phyloP scores from a whole-genome alignment of 2,888 invertebrate genomes.

The Pharmacophagus antenor region DNA sequence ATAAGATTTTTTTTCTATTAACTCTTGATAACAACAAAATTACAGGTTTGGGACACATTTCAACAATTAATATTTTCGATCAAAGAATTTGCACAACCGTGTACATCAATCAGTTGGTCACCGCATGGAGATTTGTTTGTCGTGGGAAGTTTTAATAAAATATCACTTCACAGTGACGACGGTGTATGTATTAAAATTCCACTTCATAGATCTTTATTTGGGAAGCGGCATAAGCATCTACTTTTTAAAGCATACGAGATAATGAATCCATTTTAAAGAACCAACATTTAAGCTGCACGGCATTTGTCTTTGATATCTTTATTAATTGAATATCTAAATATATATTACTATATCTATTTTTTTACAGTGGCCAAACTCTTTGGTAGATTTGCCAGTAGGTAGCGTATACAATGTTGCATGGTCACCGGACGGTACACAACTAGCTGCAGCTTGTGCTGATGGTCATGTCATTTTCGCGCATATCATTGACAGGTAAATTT shows the following conservation, averaged over 20 bases:
- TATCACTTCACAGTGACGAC: constrained; percentile 94
- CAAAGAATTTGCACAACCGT: constrained; percentile 92
- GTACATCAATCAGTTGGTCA: constrained; percentile 94
- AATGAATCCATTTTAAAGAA: no score
- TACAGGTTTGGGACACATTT: constrained; percentile 93
- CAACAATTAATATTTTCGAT: constrained; percentile 94
- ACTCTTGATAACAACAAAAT: background rate
- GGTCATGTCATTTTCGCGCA: constrained; percentile 95
- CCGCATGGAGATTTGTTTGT: constrained; percentile 95
- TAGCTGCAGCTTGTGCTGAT: constrained; percentile 96
- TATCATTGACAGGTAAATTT: constrained; percentile 88
- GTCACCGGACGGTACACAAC: constrained; percentile 97
- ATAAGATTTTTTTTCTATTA: background rate
- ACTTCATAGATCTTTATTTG: background rate
- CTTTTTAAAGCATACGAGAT: no score
- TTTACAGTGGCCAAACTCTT: constrained; percentile 86
- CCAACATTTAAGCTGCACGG: no score
- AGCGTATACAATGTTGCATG: constrained; percentile 94
- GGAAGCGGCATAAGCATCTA: background rate
- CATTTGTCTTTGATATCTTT: no score
- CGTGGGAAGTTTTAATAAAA: constrained; percentile 95
- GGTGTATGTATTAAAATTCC: constrained; percentile 84
- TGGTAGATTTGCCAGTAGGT: constrained; percentile 68
- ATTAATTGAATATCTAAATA: no score
- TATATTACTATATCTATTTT: no score